Conservation (phyloP, 2,797 vertebrate genomes). For the Enteromius argenteus region DNA sequence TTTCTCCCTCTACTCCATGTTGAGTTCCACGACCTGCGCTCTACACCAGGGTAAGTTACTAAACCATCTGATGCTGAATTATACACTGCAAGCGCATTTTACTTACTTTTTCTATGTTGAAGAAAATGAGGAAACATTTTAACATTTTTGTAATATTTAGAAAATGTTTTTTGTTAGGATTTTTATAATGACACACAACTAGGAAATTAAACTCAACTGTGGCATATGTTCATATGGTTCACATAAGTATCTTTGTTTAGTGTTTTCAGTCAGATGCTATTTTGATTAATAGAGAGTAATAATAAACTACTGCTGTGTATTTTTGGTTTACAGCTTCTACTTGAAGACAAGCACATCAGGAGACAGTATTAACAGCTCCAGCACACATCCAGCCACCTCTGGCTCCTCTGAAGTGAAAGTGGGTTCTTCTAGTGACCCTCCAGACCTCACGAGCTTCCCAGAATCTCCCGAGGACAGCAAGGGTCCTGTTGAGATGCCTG, state of each 20-base stretch:
- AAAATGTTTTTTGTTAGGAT: neutral
- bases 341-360: constrained; percentile 93
- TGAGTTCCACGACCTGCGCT: constrained; percentile 94
- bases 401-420: constrained; percentile 80
- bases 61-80: neutral
- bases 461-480: constrained; percentile 71
- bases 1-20: constrained; percentile 93
- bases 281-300: neutral
- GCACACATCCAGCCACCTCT: constrained; percentile 75
- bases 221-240: neutral
- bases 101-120: neutral
- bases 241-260: neutral
- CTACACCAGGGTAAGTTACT: constrained; percentile 82
- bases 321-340: constrained; percentile 82
- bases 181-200: neutral
- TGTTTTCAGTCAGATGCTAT: constrained; percentile 2
- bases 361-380: constrained; percentile 91
- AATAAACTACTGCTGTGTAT: neutral
- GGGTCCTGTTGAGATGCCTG: constrained; percentile 72
- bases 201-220: neutral
- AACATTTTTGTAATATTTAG: neutral
- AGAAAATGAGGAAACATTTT: neutral
- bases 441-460: constrained; percentile 81
- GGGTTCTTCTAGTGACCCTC: constrained; percentile 64
- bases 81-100: neutral